Evolutionary conservation across 2,888 invertebrate genomes (phyloP), one percentile per base, ranked within the genome.

Genomic region (Syrphus vitripennis): DNA sequence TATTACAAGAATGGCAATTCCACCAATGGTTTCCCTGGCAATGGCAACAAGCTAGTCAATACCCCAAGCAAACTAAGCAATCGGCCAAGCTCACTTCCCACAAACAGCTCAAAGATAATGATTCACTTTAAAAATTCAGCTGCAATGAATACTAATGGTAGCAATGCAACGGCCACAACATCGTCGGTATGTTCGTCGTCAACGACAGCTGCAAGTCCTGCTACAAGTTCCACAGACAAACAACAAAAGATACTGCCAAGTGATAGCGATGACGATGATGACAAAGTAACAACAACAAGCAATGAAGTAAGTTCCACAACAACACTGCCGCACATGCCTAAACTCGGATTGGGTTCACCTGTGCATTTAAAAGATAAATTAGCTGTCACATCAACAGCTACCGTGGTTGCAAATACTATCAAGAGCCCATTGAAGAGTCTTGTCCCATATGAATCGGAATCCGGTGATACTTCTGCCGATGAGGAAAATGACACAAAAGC

Each of bases 391-490:
- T 74, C 87, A 37, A 67, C 84, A 21, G 29, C 72, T 9, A 42
- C 45, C 16, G 57, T 55, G 2, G 45, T 48, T 16, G 21, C 69
- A 40, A 70, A 69, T 21, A 83, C 80, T 31, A 55, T 88, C 34
- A 89, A 88, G 37, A 90, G 89, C 83, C 89, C 89, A 31, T 83
- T 90, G 1, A 91, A 91, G 83, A 92, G 92, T 79, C 92, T 95
- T 72, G 95, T 95, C 76, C 95, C 95, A 24, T 95, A 95, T 88
- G 95, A 94, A 89, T 94, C 94, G 0, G 94, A 94, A 89, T 94
- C 94, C 0, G 94, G 91, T 37, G 92, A 92, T 78, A 89, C 77
- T 0, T 65, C 76, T 10, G 88, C 89, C 10, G 72, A 72, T 1
- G 88, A 88, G 6, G 72, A 65, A 12, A 78, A 83, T 21, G 83